phyloP scores from a whole-genome alignment of 2,888 invertebrate genomes.

The Agriopis leucophaearia region DNA sequence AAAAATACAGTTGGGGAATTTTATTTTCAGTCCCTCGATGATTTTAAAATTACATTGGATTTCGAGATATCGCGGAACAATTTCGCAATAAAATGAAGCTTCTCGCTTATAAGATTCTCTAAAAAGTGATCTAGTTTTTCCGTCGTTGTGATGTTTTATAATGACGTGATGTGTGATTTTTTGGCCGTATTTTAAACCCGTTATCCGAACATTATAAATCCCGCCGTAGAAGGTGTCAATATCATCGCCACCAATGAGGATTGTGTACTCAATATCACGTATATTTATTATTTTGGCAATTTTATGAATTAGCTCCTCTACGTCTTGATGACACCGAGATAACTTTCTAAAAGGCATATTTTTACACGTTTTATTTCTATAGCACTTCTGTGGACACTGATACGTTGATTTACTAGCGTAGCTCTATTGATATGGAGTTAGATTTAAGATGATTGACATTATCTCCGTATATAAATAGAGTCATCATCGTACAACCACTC shows the following conservation, averaged over 20 bases:
- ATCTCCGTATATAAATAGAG: slow-evolving; percentile 29
- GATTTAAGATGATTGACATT: slow-evolving; percentile 45
- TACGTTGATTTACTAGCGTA: background rate
- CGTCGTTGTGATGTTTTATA: slow-evolving; percentile 68
- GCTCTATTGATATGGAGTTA: slow-evolving; percentile 5
- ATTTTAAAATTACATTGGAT: slow-evolving; percentile 62
- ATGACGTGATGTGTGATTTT: slow-evolving; percentile 58
- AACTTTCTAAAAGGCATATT: slow-evolving; percentile 68
- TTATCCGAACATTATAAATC: slow-evolving; percentile 60
- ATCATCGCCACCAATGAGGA: slow-evolving; percentile 62
- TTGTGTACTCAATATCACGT: slow-evolving; percentile 54
- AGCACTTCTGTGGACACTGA: slow-evolving; percentile 21
- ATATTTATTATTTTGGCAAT: slow-evolving; percentile 59
- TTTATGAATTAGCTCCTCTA: slow-evolving; percentile 64
- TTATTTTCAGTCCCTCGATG: slow-evolving; percentile 72
- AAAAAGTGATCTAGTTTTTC: slow-evolving; percentile 58
- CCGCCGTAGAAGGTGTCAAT: slow-evolving; percentile 65
- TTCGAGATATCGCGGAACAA: slow-evolving; percentile 62
- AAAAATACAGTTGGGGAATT: slow-evolving; percentile 68
- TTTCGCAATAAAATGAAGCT: slow-evolving; percentile 55
- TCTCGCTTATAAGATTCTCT: slow-evolving; percentile 67
- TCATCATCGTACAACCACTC: slow-evolving; percentile 8
- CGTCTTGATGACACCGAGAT: slow-evolving; percentile 63
- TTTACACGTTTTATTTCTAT: slow-evolving; percentile 36
- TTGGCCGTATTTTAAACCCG: slow-evolving; percentile 60